These are phyloP conservation scores for Sapayoa aenigma DNA, from an alignment of 2,113 vertebrate species.

Conservation along the genomic window DNA sequence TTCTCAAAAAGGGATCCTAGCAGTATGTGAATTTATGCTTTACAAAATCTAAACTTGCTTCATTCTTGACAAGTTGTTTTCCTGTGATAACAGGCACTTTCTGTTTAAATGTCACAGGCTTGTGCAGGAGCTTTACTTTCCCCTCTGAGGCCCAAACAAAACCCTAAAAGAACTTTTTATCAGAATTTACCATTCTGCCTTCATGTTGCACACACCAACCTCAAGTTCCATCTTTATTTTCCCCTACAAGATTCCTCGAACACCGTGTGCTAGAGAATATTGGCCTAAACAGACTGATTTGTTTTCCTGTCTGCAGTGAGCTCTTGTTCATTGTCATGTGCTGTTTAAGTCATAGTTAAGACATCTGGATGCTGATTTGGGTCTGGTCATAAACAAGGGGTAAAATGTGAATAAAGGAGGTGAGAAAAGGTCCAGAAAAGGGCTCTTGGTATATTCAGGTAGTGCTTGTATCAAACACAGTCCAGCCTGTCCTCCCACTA, in stretches of 20 bases:
- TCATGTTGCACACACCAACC: not conserved
- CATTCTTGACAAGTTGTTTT: not conserved
- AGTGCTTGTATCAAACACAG: not conserved
- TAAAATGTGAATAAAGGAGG: not conserved
- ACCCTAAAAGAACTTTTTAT: not conserved
- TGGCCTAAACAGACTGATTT: not conserved
- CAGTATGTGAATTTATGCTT: not conserved
- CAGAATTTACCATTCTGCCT: not conserved
- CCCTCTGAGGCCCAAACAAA: not conserved
- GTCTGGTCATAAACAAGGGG: not conserved
- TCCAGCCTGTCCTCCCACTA: not conserved
- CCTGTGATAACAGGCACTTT: not conserved
- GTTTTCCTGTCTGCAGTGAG: not conserved
- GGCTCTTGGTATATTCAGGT: not conserved
- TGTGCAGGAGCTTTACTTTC: not conserved
- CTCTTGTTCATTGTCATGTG: not conserved
- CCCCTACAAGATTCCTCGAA: not conserved
- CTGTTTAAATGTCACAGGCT: not conserved
- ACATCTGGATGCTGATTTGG: not conserved
- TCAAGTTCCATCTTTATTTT: not conserved
- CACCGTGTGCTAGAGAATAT: not conserved
- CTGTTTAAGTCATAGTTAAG: not conserved
- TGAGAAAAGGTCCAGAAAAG: not conserved
- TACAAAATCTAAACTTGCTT: not conserved
- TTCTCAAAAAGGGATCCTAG: not conserved